Conservation (phyloP, 2,113 vertebrate species). For the Naja naja region DNA sequence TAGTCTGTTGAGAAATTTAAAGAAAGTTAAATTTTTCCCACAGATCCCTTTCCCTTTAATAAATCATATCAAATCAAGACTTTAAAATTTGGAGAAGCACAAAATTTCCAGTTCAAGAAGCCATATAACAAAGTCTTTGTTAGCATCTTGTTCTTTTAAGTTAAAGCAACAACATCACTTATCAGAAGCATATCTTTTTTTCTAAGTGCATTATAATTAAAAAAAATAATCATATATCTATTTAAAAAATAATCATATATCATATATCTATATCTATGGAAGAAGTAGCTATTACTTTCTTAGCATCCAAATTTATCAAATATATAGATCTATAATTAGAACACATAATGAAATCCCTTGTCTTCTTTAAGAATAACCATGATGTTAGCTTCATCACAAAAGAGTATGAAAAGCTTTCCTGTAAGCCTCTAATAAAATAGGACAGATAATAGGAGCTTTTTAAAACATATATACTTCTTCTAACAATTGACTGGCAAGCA, state of each 20-base stretch:
- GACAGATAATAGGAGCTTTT: not conserved
- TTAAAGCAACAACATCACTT: not conserved
- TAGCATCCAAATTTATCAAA: not conserved
- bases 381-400: not conserved
- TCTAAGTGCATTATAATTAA: not conserved
- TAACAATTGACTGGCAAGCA: not conserved
- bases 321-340: not conserved
- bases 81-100: not conserved
- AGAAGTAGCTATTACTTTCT: not conserved
- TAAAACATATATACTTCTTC: not conserved
- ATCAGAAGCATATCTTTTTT: not conserved
- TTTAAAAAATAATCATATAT: too few species aligned
- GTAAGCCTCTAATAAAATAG: not conserved
- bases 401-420: not conserved
- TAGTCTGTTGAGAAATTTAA: not conserved
- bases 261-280: not conserved
- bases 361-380: not conserved
- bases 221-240: not conserved
- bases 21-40: not conserved
- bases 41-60: not conserved
- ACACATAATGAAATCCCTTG: not conserved
- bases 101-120: not conserved
- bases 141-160: not conserved
- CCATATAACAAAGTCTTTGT: not conserved
- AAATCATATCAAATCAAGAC: not conserved